Base-by-base conservation (phyloP, 2,797 vertebrate genomes). In the Chiloscyllium punctatum region DNA sequence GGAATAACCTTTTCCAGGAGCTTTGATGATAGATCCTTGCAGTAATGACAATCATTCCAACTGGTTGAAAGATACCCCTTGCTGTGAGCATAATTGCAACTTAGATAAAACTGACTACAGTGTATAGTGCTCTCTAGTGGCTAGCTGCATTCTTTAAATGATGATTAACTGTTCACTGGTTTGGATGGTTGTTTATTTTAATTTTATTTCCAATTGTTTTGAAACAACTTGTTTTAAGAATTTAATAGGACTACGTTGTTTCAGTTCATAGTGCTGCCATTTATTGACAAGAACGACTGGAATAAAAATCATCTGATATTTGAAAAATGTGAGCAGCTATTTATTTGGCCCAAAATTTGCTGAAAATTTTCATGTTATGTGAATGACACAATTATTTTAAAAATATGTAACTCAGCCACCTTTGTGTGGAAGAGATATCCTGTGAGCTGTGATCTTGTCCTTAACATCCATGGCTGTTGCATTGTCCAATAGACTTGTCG, bases 71-170 rank as follows among this genome's bases (percentile, higher is more conserved):
- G n/a, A 92, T 68, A 37, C 4, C 66, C 66, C 21, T 42, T 42
- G 90, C 90, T 92, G 7, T 13, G 62, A 69, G 68, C 90, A 69
- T 42, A 92, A 92, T 69, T 92, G 66, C 82, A 8, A 25, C 7
- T n/a, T 69, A 42, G 21, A 27, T 69, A 69, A 92, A 42, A 37
- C 62, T 92, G 62, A 92, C 18, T 69, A 92, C 42, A 69, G 21
- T 92, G 66, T 69, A 92, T 69, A 69, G 21, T 92, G 66, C 90
- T 92, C 90, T 66, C 66, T 37, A 37, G n/a, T 92, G 90, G 66
- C n/a, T 8, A 25, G 18, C 11, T 42, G 16, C 4, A 25, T 69
- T 69, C n/a, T 92, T 42, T 8, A 92, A 42, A 69, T 69, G 7
- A 69, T 69, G 62, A 18, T 69, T 68, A 69, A 25, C 16, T 92